These are phyloP conservation scores for Sturmia bella DNA, from an alignment of 2,888 invertebrate genomes.

Conservation along the genomic window DNA sequence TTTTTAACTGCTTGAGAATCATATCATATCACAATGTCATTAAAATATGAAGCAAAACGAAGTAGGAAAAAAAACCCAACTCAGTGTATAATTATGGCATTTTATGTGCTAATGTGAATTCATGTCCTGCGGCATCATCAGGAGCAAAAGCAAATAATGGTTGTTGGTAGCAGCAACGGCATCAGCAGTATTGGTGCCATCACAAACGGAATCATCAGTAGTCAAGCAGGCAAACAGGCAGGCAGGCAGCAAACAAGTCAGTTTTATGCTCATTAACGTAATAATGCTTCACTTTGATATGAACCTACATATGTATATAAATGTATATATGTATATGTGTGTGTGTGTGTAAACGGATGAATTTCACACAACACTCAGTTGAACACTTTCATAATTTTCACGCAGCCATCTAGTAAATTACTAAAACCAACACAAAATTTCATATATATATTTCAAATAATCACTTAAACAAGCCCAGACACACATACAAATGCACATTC, in stretches of 20 bases:
- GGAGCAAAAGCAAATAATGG: constrained; percentile 38
- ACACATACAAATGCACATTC: constrained; percentile 7
- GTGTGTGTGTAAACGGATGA: neutral
- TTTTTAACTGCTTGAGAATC: constrained; percentile 66
- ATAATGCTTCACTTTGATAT: constrained; percentile 58
- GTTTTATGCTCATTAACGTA: constrained; percentile 67
- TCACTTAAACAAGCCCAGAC: neutral
- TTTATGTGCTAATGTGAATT: constrained; percentile 79
- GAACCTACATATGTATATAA: constrained; percentile 10
- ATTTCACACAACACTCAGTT: constrained; percentile 43
- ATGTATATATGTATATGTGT: neutral
- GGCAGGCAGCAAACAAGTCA: constrained; percentile 40
- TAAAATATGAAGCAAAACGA: constrained; percentile 50
- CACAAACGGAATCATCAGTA: constrained; percentile 61
- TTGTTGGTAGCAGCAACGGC: constrained; percentile 23
- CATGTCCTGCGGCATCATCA: constrained; percentile 75
- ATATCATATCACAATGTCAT: constrained; percentile 67
- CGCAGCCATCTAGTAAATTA: constrained; percentile 54
- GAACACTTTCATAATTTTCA: constrained; percentile 52
- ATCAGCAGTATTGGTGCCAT: constrained; percentile 71
- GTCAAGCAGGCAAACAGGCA: constrained; percentile 20
- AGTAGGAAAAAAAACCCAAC: constrained; percentile 31
- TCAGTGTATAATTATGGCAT: constrained; percentile 78
- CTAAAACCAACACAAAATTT: constrained; percentile 21
- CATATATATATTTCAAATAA: neutral